Conservation (phyloP, 2,888 invertebrate species). For the Watsonalla cultraria region DNA sequence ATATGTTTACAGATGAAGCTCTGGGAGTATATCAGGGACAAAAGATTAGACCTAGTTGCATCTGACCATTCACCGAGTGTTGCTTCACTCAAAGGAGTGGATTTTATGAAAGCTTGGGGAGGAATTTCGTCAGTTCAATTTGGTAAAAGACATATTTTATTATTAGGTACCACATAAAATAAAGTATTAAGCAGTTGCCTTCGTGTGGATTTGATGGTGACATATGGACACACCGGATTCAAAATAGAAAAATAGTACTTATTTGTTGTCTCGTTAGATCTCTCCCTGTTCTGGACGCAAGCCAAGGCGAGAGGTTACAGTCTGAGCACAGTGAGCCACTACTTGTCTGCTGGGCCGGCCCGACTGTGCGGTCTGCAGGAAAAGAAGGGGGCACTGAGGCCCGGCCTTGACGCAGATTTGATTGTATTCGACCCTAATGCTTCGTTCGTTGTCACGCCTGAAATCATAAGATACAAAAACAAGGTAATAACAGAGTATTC, state of each 20-base stretch:
- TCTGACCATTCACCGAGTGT: conserved; percentile 83
- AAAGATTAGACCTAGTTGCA: conserved; percentile 76
- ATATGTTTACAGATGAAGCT: conserved; percentile 59
- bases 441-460: conserved; percentile 71
- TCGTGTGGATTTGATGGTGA: too few species aligned
- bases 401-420: conserved; percentile 83
- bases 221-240: not conserved
- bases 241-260: not conserved
- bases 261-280: conserved; percentile 44
- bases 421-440: conserved; percentile 83
- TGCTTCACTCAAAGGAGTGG: conserved; percentile 74
- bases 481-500: conserved; percentile 51
- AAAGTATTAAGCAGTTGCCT: too few species aligned
- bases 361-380: conserved; percentile 75
- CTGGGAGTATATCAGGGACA: conserved; percentile 77
- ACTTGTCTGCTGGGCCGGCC: conserved; percentile 79
- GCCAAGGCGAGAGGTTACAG: conserved; percentile 68
- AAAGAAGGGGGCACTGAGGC: conserved; percentile 77
- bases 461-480: conserved; percentile 79
- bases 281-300: conserved; percentile 83
- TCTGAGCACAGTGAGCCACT: conserved; percentile 70
- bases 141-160: conserved; percentile 46
- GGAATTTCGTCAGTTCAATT: conserved; percentile 84
- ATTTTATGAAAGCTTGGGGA: conserved; percentile 83
- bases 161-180: too few species aligned